A percentile compares a stretch with the other conserved stretches of the same genome.
These are phyloP conservation scores for Sinocyclocheilus rhinocerous DNA, from an alignment of 2,113 vertebrate species.

Conservation along the genomic window DNA sequence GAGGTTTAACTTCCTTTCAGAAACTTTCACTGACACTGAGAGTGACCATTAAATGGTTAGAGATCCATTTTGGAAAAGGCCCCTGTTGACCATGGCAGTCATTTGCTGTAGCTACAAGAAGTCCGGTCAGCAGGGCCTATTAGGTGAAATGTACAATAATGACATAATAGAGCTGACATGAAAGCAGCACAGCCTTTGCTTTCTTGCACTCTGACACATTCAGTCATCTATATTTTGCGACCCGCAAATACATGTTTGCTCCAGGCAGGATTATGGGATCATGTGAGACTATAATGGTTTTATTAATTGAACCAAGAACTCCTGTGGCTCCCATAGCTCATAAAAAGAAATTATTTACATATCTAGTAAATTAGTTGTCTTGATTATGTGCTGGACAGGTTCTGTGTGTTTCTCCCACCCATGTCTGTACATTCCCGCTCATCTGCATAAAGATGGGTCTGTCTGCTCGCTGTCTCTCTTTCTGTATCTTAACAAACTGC, in stretches of 20 bases:
- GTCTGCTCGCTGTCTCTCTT: conserved; percentile 36
- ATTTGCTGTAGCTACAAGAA: conserved; percentile 13
- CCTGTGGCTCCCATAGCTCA: conserved; percentile 16
- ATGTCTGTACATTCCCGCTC: background rate
- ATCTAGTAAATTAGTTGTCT: conserved; percentile 22
- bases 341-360: conserved; percentile 17
- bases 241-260: background rate
- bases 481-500: conserved; percentile 15
- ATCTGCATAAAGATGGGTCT: conserved; percentile 26
- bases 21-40: background rate
- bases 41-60: background rate
- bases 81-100: background rate
- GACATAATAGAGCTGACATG: conserved; percentile 19
- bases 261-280: conserved; percentile 1
- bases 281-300: conserved; percentile 23
- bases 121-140: background rate
- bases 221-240: background rate
- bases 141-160: conserved; percentile 21
- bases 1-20: background rate
- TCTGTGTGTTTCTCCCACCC: background rate
- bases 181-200: background rate
- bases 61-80: background rate
- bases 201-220: conserved; percentile 23
- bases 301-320: conserved; percentile 30
- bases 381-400: conserved; percentile 23